Evolutionary conservation across 2,113 vertebrate species (phyloP).

Genomic region (Aleadryas rufinucha): DNA sequence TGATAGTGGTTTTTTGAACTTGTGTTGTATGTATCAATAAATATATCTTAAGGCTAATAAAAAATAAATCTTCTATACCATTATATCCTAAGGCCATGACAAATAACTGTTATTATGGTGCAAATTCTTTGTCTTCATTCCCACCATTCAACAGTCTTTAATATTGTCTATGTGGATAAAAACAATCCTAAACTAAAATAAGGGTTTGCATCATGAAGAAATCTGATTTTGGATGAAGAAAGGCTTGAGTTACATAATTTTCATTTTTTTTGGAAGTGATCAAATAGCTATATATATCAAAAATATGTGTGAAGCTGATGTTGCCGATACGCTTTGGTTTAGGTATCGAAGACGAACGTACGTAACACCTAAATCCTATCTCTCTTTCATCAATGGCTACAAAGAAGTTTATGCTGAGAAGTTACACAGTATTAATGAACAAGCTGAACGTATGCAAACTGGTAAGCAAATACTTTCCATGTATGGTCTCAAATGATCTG

Average conservation of each 20-base stretch:
- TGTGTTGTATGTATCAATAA: neutral
- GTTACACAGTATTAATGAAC: conserved; percentile 73
- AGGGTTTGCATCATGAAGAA: neutral
- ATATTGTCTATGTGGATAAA: neutral
- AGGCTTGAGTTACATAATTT: neutral
- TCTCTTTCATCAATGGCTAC: conserved; percentile 79
- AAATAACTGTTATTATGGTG: neutral
- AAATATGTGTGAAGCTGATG: neutral
- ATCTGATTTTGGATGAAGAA: neutral
- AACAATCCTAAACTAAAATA: neutral
- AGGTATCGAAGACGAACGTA: conserved; percentile 75
- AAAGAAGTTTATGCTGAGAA: conserved; percentile 83
- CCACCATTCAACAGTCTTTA: neutral
- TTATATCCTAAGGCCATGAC: neutral
- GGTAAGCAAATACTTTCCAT: conserved; percentile 69
- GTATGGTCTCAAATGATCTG: neutral
- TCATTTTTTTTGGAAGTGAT: neutral
- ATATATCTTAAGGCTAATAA: neutral
- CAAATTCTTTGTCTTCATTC: neutral
- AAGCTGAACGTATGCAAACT: conserved; percentile 83
- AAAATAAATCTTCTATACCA: neutral
- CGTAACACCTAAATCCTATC: conserved; percentile 78
- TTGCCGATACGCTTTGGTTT: neutral
- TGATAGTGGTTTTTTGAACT: neutral
- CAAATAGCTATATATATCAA: neutral